A percentile compares a stretch with the other conserved stretches of the same genome.
phyloP scores from a whole-genome alignment of 1,140 invertebrate genomes.

The Anastrepha obliqua region DNA sequence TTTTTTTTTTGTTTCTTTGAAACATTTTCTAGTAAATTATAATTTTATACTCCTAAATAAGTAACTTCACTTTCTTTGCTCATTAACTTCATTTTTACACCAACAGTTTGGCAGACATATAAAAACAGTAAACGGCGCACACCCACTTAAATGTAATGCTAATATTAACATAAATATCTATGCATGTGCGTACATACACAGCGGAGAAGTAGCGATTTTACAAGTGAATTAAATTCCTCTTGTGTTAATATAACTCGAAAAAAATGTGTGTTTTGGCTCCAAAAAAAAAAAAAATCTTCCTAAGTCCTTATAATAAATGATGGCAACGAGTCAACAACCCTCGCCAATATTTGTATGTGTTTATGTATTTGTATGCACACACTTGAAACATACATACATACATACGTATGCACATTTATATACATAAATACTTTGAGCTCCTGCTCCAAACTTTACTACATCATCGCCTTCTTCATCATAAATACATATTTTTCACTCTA shows the following conservation, averaged over 20 bases:
- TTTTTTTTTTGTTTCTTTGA: too few species aligned
- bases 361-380: neutral
- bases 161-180: neutral
- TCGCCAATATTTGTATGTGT: neutral
- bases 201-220: neutral
- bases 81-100: neutral
- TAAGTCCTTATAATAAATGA: slow-evolving; percentile 46
- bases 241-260: slow-evolving; percentile 40
- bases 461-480: slow-evolving; percentile 31
- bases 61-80: too few species aligned
- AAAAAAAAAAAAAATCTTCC: neutral
- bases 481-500: slow-evolving; percentile 29
- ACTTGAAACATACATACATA: neutral
- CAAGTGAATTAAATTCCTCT: slow-evolving; percentile 44
- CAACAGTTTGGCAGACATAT: neutral
- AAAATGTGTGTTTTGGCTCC: neutral
- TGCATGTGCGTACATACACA: neutral
- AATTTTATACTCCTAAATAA: too few species aligned
- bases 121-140: neutral
- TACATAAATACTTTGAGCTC: neutral
- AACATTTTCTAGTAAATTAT: too few species aligned
- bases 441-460: neutral
- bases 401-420: neutral
- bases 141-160: neutral
- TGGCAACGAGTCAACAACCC: slow-evolving; percentile 32